Base-by-base conservation (phyloP, 2,888 invertebrate species). In the Stratiomys singularior region DNA sequence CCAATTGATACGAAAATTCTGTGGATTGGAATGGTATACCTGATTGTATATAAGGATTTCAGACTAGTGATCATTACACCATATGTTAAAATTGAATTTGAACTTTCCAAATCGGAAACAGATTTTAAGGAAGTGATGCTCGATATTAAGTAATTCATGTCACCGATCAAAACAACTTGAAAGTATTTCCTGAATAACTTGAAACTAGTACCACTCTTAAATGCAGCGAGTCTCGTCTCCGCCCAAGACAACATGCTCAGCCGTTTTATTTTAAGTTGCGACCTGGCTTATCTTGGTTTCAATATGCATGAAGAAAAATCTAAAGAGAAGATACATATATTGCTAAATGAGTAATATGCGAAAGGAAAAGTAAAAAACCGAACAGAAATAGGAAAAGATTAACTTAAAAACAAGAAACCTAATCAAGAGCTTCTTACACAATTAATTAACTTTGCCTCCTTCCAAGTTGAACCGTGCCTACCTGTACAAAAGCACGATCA, bases 361-460 rank as follows among this genome's bases (percentile, higher is more conserved):
- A 37, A 60, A 21, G 56, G 52, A 13, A 21, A 60, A 37, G 1
- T 5, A 18, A 3, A 76, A 58, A 63, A 63, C 9, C 23, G n/a
- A 56, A 7, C 30, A 60, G 60, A 25, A 76, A 58, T 3, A 71
- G 25, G 47, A 74, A 56, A 27, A 74, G 3, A 37, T 13, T 21
- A 23, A 23, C 64, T 37, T 23, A 56, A 37, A 46, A 15, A 76
- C 63, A 63, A 60, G 63, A 37, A 25, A 76, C 56, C 76, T 64
- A 76, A 76, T 64, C 64, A 64, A 76, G 46, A 76, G 64, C 76
- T 76, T 76, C 64, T 76, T 76, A 64, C 25, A 76, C 76, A 64
- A 76, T 76, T 76, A 76, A 76, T 76, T 76, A 64, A 74, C 23
- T 74, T 74, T 37, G 25, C 37, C 74, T 74, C 9, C 25, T 37